A percentile compares a stretch with the other conserved stretches of the same genome.
phyloP scores from a whole-genome alignment of 2,888 invertebrate species.

The Erpobdella octoculata region DNA sequence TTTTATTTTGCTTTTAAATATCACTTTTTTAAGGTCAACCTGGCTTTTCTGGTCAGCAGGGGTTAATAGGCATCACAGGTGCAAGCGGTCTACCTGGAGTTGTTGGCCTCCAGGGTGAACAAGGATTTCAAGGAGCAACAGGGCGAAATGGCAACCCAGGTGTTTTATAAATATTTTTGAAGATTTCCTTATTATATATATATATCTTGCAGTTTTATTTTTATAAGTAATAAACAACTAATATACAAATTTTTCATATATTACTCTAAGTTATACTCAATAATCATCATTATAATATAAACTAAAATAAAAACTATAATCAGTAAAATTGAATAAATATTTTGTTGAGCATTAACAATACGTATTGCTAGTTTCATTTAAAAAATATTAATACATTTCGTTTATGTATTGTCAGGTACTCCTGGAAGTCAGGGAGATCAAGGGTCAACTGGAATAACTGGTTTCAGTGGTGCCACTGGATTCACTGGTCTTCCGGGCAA shows the following conservation, averaged over 20 bases:
- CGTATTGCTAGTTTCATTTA: too few relatives aligned
- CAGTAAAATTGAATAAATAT: too few relatives aligned
- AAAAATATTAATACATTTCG: too few relatives aligned
- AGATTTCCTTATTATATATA: too few relatives aligned
- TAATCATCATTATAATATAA: too few relatives aligned
- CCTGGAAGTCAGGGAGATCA: conserved; percentile 26
- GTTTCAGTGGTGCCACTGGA: conserved; percentile 25
- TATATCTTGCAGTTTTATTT: too few relatives aligned
- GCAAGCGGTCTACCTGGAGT: conserved; percentile 14
- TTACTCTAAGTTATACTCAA: too few relatives aligned
- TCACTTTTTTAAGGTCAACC: conserved; percentile 7
- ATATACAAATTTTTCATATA: too few relatives aligned
- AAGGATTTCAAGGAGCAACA: conserved; percentile 11
- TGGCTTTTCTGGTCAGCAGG: neutral
- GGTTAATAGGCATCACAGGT: conserved; percentile 27
- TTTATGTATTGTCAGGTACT: conserved; percentile 20
- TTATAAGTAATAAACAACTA: too few relatives aligned
- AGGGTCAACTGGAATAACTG: conserved; percentile 29
- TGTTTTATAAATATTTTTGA: too few relatives aligned
- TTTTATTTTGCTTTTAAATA: neutral
- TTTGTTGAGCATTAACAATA: too few relatives aligned
- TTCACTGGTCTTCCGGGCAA: conserved; percentile 13
- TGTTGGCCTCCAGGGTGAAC: conserved; percentile 14
- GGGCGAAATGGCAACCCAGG: conserved; percentile 16
- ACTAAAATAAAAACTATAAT: too few relatives aligned